Evolutionary conservation across 2,113 vertebrate species (phyloP).

Genomic region (Equus przewalskii): DNA sequence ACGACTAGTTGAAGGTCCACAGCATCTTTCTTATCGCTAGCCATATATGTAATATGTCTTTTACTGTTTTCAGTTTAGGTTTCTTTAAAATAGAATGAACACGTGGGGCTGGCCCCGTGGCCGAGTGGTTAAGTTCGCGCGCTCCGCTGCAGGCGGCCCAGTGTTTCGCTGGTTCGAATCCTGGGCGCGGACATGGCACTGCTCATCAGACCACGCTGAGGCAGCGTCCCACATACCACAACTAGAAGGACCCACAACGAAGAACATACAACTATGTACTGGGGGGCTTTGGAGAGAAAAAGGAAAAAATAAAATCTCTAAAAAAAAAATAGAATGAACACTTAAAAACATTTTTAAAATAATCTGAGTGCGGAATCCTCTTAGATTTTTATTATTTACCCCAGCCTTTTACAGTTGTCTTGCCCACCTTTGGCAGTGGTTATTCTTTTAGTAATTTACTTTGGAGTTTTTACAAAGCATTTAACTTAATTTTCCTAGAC

Average conservation of each 20-base stretch:
- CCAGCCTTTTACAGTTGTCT: neutral
- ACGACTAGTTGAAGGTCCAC: neutral
- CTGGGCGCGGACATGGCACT: too few relatives aligned
- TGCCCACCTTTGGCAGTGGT: neutral
- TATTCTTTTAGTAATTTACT: neutral
- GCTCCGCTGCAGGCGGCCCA: too few relatives aligned
- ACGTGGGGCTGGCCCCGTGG: too few relatives aligned
- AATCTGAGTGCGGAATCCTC: neutral
- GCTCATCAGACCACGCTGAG: too few relatives aligned
- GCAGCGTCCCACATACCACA: too few relatives aligned
- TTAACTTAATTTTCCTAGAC: neutral
- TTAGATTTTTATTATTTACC: neutral
- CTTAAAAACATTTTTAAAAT: slow-evolving; percentile 12
- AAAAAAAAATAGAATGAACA: neutral
- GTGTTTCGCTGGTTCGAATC: too few relatives aligned
- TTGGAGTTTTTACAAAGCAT: neutral
- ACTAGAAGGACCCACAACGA: too few relatives aligned
- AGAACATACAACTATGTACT: too few relatives aligned
- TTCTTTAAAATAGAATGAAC: neutral
- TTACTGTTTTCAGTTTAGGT: neutral
- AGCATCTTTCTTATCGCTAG: neutral
- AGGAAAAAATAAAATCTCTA: too few relatives aligned
- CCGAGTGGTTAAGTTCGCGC: too few relatives aligned
- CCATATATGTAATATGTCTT: neutral
- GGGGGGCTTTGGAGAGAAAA: too few relatives aligned